Evolutionary conservation across 2,888 invertebrate genomes (phyloP).

Genomic region (Limnephilus lunatus): DNA sequence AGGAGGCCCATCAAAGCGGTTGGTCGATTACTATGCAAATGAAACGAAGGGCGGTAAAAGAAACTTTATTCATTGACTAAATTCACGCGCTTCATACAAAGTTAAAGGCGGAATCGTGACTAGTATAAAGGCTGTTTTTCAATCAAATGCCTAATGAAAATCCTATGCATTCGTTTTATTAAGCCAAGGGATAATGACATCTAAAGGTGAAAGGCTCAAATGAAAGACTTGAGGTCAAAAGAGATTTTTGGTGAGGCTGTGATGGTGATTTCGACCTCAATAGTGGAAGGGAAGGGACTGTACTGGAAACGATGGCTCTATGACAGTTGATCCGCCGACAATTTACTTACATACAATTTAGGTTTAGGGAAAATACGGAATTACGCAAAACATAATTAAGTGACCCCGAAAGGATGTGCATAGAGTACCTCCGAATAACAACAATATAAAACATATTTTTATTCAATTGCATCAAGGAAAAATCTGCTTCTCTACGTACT

Average conservation of each 20-base stretch:
- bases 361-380: too few relatives aligned
- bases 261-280: background rate
- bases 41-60: constrained; percentile 43
- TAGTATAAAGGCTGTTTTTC: background rate
- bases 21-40: constrained; percentile 59
- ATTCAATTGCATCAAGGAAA: too few relatives aligned
- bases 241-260: background rate
- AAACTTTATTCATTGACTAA: constrained; percentile 38
- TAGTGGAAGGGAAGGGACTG: too few relatives aligned
- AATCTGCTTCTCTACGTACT: too few relatives aligned
- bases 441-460: too few relatives aligned
- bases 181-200: background rate
- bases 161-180: background rate
- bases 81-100: constrained; percentile 1
- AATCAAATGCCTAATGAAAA: background rate
- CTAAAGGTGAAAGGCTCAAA: background rate
- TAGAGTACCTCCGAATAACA: too few relatives aligned
- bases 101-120: background rate
- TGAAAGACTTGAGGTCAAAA: background rate
- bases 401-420: too few relatives aligned
- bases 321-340: too few relatives aligned
- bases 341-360: too few relatives aligned
- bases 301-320: too few relatives aligned
- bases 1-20: background rate
- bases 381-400: too few relatives aligned